Conservation (phyloP, 2,113 vertebrate species). For the Onychostruthus taczanowskii region DNA sequence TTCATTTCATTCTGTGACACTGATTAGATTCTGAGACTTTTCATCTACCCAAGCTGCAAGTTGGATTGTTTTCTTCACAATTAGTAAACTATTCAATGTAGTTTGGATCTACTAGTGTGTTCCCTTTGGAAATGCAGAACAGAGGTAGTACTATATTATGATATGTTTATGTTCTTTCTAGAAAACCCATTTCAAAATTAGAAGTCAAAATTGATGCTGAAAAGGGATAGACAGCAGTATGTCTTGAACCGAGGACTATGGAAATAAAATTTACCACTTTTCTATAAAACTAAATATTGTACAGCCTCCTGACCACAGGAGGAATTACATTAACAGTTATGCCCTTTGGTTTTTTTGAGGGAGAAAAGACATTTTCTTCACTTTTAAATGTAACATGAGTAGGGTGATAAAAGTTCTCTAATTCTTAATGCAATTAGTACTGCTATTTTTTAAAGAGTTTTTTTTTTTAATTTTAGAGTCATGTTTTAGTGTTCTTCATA, state of each 20-base stretch:
- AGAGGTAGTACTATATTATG: not conserved
- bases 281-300: not conserved
- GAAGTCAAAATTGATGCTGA: not conserved
- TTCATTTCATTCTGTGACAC: not conserved
- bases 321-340: not conserved
- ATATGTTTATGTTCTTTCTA: not conserved
- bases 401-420: not conserved
- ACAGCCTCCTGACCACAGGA: not conserved
- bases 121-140: not conserved
- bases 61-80: not conserved
- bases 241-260: not conserved
- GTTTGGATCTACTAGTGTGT: not conserved
- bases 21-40: not conserved
- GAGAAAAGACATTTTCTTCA: not conserved
- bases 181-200: not conserved
- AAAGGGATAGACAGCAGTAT: not conserved
- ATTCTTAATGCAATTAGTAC: not conserved
- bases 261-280: not conserved
- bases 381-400: not conserved
- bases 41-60: not conserved
- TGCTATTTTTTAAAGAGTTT: not conserved
- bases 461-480: not conserved
- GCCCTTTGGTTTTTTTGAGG: not conserved
- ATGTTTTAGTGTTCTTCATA: not conserved
- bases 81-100: not conserved